These are phyloP conservation scores for Planiliza haematocheilus DNA, from an alignment of 2,113 vertebrate species.

Conservation along the genomic window DNA sequence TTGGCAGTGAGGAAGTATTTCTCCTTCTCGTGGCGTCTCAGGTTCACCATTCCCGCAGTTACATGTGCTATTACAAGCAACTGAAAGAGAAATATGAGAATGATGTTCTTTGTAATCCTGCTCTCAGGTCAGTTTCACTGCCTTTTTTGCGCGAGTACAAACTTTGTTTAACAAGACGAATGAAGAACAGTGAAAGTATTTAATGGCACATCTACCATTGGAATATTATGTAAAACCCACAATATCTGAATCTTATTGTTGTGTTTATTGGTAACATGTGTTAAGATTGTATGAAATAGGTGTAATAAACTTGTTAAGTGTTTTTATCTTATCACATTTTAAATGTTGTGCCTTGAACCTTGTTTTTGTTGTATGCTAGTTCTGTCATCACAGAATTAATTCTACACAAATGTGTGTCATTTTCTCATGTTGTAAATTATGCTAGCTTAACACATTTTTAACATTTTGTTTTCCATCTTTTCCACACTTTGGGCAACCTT, in stretches of 20 bases:
- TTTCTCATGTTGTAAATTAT: not conserved
- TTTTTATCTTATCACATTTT: not conserved
- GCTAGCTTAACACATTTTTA: not conserved
- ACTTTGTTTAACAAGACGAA: not conserved
- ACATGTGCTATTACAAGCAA: constrained; percentile 85
- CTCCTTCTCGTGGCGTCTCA: constrained; percentile 84
- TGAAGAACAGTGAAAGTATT: not conserved
- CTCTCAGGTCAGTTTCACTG: too few species aligned
- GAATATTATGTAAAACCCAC: too few species aligned
- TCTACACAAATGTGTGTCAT: not conserved
- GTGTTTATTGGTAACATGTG: not conserved
- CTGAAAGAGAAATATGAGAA: constrained; percentile 74
- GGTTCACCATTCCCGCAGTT: constrained; percentile 85
- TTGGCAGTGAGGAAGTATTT: constrained; percentile 85
- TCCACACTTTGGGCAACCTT: too few species aligned
- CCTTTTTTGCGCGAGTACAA: not conserved
- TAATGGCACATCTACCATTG: too few species aligned
- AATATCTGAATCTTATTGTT: not conserved
- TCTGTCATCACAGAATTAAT: not conserved
- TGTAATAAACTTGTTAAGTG: not conserved
- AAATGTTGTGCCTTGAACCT: not conserved
- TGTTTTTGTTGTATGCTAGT: not conserved
- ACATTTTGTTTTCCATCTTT: not conserved
- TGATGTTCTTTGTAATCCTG: not conserved
- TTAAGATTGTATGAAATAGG: not conserved